phyloP scores from a whole-genome alignment of 2,113 vertebrate genomes.

The Phylloscopus trochilus region DNA sequence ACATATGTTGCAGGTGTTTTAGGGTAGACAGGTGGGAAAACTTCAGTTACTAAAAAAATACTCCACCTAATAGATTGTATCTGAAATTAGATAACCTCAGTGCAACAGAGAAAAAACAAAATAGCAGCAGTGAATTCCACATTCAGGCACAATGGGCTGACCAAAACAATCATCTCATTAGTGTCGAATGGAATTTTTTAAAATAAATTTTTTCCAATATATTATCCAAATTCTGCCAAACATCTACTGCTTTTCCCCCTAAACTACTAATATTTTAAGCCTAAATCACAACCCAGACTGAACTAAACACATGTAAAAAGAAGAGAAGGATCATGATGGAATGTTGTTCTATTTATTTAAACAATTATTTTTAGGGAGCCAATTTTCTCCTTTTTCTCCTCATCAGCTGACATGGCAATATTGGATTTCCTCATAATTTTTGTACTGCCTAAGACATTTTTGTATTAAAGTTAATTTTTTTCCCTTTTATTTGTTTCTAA shows the following conservation, averaged over 20 bases:
- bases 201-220: conserved; percentile 8
- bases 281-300: conserved; percentile 62
- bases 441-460: conserved; percentile 56
- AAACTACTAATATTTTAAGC: conserved; percentile 62
- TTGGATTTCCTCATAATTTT: conserved; percentile 68
- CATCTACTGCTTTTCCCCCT: background rate
- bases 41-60: conserved; percentile 68
- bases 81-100: conserved; percentile 73
- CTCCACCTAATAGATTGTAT: conserved; percentile 60
- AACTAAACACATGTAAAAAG: conserved; percentile 53
- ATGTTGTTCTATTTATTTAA: conserved; percentile 62
- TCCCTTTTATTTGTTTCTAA: conserved; percentile 60
- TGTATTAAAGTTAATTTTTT: conserved; percentile 64
- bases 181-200: conserved; percentile 10
- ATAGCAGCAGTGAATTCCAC: conserved; percentile 7
- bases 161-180: conserved; percentile 71
- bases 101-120: conserved; percentile 57
- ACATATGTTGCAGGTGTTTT: conserved; percentile 81
- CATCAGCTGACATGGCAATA: conserved; percentile 53
- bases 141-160: background rate
- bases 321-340: conserved; percentile 57
- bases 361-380: conserved; percentile 66
- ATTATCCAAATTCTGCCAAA: conserved; percentile 57
- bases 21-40: conserved; percentile 78
- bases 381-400: conserved; percentile 52